Base-by-base conservation (phyloP, 2,797 vertebrate genomes). In the Ctenosaura bakeri region DNA sequence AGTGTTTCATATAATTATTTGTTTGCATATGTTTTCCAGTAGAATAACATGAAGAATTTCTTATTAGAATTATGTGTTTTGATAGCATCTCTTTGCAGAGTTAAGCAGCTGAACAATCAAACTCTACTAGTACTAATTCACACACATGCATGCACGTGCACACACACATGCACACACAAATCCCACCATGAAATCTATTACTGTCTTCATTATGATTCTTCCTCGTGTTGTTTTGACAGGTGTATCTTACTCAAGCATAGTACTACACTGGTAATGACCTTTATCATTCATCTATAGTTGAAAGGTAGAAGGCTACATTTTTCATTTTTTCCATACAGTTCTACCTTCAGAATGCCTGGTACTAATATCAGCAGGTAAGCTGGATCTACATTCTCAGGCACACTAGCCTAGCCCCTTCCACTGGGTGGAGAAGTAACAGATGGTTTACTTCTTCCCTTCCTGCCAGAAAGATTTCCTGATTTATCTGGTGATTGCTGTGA, bases 221-320 rank as follows among this genome's bases (percentile, higher is more conserved):
- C 74, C 74, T 74, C 54, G n/a, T 14, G n/a, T 24, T 91, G 80
- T 83, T 90, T 92, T 90, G 92, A 59, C 86, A 85, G 42, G n/a
- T 74, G 66, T 64, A 35, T 35, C 38, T 64, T 69, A 74, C 52
- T 62, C 64, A 66, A 22, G 3, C 32, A 73, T 29, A 4, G n/a
- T 52, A 64, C 81, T 89, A 79, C 2, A 1, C 0, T 84, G 64
- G 84, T 80, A 81, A 3, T 88, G 71, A 78, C 62, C 89, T 0
- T 69, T 89, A 32, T 71, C 85, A 86, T 83, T 52, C 20, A 88
- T 85, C 64, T 26, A 62, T 56, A 95, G 93, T 90, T 76, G 18
- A 86, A 85, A 94, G 0, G 2, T 82, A 86, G 89, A 94, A 87
- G 54, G 74, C n/a, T 62, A n/a, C 83, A 73, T 16, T 3, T n/a